These are phyloP conservation scores for Leptura quadrifasciata DNA, from an alignment of 2,888 invertebrate genomes.

Conservation along the genomic window DNA sequence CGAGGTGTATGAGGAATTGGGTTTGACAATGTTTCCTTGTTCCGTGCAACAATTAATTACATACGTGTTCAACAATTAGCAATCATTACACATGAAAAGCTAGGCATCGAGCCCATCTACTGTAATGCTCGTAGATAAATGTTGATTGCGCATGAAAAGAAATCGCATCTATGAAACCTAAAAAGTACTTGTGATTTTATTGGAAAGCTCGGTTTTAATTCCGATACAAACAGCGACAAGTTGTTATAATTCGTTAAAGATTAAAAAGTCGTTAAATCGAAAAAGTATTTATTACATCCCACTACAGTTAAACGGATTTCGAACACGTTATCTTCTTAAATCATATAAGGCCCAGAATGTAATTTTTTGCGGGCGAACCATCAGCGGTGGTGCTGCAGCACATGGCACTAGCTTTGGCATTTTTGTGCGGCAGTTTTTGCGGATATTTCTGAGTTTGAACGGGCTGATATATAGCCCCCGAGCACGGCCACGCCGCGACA, in stretches of 20 bases:
- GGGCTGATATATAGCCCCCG: conserved; percentile 68
- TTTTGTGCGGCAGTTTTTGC: conserved; percentile 42
- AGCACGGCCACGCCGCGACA: conserved; percentile 65
- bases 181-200: background rate
- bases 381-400: conserved; percentile 38
- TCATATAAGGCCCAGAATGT: conserved; percentile 42
- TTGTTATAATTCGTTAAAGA: conserved; percentile 14
- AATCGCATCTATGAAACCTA: background rate
- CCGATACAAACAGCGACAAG: background rate
- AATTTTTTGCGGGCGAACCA: conserved; percentile 33
- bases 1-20: no score
- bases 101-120: no score
- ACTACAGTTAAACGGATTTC: conserved; percentile 33
- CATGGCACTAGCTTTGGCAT: conserved; percentile 39
- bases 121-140: background rate
- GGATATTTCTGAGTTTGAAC: conserved; percentile 68
- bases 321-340: conserved; percentile 41
- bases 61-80: no score
- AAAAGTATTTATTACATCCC: conserved; percentile 36
- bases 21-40: no score
- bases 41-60: no score
- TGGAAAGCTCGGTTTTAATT: background rate
- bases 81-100: no score
- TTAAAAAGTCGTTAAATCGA: conserved; percentile 39
- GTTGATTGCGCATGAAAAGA: background rate